Evolutionary conservation across 2,797 vertebrate species (phyloP), one percentile per base, ranked within the genome.

Genomic region (Notoglanidium macrostoma): DNA sequence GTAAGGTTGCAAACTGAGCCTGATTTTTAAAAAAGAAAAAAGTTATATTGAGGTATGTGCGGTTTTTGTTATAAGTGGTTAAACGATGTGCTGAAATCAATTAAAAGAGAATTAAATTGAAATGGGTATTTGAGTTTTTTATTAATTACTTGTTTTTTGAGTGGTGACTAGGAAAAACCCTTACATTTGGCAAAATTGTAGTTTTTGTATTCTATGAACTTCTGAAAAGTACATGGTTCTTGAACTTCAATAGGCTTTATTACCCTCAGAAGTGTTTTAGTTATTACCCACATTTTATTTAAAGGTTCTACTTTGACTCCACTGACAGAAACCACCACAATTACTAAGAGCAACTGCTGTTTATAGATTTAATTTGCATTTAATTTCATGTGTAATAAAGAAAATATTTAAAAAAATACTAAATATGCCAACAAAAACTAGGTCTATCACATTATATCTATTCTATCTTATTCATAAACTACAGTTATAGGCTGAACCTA

Each of bases 1-100:
- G 92, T 96, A 96, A 97, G 96, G 96, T 97, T 98, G 98, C 97
- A 96, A 97, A 97, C 98, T 99, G 98, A 99, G 98, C 98, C 98
- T 97, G 95, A 93, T 96, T 80, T 61, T 9, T 5, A 44, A n/a
- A 11, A 40, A 40, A 40, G 40, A 90, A 86, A 86, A 87, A 83
- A 72, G 2, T 51, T 78, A 78, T 59, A 94, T 94, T 95, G 96
- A 96, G 93, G 93, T 85, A 90, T 95, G 94, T 96, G 94, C 90
- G 93, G 95, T 97, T 97, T 96, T 97, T 96, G 95, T 97, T 96
- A 96, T 95, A 94, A 97, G 95, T 96, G 96, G 95, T 95, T 94
- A 94, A 96, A 95, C 93, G 95, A 94, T 94, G 91, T 95, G 93
- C 95, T 95, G 93, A 96, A 95, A 97, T 96, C 96, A 97, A 97